phyloP scores from a whole-genome alignment of 1,140 invertebrate genomes.

The Temnothorax nylanderi region DNA sequence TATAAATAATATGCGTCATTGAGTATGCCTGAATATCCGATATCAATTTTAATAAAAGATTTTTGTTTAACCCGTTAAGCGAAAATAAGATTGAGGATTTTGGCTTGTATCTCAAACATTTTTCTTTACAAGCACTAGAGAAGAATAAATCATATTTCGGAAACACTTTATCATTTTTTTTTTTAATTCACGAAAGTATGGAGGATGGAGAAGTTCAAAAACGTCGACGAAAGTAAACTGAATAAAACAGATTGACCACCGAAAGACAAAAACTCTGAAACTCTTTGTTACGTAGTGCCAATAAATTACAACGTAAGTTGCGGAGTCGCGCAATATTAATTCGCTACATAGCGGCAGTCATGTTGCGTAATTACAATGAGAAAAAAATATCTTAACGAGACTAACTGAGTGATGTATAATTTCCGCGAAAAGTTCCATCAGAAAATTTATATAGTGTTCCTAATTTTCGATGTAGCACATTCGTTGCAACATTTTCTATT shows the following conservation, averaged over 20 bases:
- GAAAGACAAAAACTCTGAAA: conserved; percentile 6
- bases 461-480: not conserved
- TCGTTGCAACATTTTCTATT: not conserved
- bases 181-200: not conserved
- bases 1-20: not conserved
- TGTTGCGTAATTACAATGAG: conserved; percentile 2
- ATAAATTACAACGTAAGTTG: conserved; percentile 33
- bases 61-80: not conserved
- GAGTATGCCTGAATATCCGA: not conserved
- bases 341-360: conserved; percentile 3
- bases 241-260: not conserved
- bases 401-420: not conserved
- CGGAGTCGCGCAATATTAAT: not conserved
- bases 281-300: conserved; percentile 20
- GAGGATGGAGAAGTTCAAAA: not conserved
- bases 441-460: not conserved
- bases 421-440: not conserved
- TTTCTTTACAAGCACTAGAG: not conserved
- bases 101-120: not conserved
- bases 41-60: not conserved
- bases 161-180: not conserved
- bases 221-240: not conserved
- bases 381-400: conserved; percentile 2
- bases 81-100: not conserved
- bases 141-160: conserved; percentile 13